These are phyloP conservation scores for Pelmatolapia mariae DNA, from an alignment of 2,113 vertebrate species.

Conservation along the genomic window DNA sequence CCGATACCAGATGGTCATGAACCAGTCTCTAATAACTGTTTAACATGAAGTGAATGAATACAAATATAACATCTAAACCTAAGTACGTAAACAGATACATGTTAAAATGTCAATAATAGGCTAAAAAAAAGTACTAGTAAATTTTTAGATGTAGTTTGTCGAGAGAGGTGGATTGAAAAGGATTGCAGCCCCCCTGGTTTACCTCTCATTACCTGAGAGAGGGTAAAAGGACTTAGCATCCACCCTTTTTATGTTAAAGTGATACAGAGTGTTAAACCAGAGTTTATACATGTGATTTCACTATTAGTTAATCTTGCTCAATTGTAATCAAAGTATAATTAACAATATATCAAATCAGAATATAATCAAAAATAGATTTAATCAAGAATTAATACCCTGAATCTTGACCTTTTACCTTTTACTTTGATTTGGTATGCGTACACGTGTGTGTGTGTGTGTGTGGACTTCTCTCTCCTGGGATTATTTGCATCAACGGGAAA, in stretches of 20 bases:
- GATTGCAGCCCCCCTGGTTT: not conserved
- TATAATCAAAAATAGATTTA: not conserved
- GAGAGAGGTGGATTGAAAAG: not conserved
- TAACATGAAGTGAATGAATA: not conserved
- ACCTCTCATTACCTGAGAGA: not conserved
- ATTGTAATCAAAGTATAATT: not conserved
- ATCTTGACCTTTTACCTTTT: not conserved
- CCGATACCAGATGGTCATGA: not conserved
- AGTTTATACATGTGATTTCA: not conserved
- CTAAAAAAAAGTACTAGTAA: not conserved
- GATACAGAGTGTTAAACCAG: not conserved
- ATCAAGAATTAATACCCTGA: not conserved
- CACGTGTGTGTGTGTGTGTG: not conserved
- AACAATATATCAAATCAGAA: not conserved
- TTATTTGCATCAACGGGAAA: not conserved
- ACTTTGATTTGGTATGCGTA: not conserved
- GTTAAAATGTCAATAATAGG: not conserved
- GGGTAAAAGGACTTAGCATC: not conserved
- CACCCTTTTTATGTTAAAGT: not conserved
- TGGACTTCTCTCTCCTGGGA: not conserved
- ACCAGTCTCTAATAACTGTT: not conserved
- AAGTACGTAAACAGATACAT: not conserved
- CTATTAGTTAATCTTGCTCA: not conserved
- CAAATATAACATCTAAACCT: not conserved
- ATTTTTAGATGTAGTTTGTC: not conserved